Conservation (phyloP, 2,797 vertebrate genomes). For the Threskiornis aethiopicus region DNA sequence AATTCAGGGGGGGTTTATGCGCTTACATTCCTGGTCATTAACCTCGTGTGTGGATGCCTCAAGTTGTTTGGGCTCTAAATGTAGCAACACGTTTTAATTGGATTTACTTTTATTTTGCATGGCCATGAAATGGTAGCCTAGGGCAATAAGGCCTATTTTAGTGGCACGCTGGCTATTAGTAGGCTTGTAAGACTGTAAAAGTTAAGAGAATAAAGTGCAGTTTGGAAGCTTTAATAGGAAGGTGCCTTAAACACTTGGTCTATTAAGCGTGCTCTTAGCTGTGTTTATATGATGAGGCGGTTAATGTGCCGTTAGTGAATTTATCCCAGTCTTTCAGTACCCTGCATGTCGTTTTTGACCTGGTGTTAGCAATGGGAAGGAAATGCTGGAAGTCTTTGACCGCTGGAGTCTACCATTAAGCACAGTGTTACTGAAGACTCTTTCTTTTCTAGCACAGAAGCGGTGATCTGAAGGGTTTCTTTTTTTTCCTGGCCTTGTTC, state of each 20-base stretch:
- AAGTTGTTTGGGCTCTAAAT: neutral
- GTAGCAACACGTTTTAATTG: neutral
- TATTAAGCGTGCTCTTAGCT: neutral
- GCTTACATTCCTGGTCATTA: neutral
- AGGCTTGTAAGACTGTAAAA: neutral
- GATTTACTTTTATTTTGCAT: neutral
- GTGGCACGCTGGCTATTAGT: neutral
- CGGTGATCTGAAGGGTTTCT: neutral
- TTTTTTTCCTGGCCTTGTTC: neutral
- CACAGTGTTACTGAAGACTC: neutral
- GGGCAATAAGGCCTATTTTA: neutral
- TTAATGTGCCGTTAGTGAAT: neutral
- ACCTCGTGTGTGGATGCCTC: neutral
- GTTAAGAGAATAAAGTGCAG: neutral
- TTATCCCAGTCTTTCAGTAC: neutral
- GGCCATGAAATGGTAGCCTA: neutral
- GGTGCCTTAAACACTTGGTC: neutral
- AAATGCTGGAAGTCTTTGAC: neutral
- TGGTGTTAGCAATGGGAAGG: neutral
- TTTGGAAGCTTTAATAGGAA: neutral
- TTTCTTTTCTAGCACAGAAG: neutral
- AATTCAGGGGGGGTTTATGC: neutral
- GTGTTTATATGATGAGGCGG: neutral
- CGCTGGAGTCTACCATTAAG: neutral
- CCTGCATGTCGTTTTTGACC: neutral